Conservation (phyloP, 2,113 vertebrate species). For the Carlito syrichta region DNA sequence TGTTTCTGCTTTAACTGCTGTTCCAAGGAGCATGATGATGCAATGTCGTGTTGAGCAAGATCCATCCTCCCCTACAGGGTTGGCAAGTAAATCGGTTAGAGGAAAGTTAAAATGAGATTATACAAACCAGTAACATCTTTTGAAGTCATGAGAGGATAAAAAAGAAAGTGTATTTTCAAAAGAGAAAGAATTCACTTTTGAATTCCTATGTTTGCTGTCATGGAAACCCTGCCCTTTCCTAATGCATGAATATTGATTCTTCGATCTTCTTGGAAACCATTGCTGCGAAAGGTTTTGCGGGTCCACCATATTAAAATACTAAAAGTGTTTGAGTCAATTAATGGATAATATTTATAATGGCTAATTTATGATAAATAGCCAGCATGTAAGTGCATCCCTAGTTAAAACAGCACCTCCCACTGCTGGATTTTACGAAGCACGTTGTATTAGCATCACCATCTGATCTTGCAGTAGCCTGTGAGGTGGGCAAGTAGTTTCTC, state of each 20-base stretch:
- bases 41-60: neutral
- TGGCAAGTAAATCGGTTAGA: neutral
- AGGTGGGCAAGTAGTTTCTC: neutral
- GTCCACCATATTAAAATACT: neutral
- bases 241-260: neutral
- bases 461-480: neutral
- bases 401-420: neutral
- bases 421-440: fast-evolving
- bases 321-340: neutral
- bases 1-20: neutral
- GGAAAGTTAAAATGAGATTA: neutral
- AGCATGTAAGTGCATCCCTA: neutral
- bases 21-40: neutral
- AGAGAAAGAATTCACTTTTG: neutral
- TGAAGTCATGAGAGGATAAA: neutral
- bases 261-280: neutral
- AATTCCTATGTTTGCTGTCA: neutral
- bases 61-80: neutral
- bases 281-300: neutral
- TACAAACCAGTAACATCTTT: neutral
- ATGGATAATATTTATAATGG: neutral
- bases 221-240: neutral
- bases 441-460: neutral
- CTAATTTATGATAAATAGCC: neutral
- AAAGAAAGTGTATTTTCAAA: slow-evolving; percentile 1